Evolutionary conservation across 2,797 vertebrate genomes (phyloP), one percentile per base, ranked within the genome.

Genomic region (Arctocebus calabarensis): DNA sequence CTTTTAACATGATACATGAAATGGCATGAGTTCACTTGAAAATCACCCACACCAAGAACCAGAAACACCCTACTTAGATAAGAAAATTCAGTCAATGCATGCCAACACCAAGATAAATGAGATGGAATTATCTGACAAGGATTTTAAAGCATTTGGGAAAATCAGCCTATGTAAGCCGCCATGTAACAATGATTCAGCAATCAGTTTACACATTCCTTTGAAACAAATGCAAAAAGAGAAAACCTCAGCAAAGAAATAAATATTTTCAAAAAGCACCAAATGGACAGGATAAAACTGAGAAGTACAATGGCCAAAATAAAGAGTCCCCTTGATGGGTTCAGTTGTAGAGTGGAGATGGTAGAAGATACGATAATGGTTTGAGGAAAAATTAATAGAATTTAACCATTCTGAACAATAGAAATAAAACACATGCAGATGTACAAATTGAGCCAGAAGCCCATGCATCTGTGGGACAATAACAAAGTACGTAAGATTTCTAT

Each of bases 221-320:
- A 77, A 96, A 91, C 40, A 73, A 92, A 57, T 62, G 22, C 27
- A 79, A 66, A 61, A 82, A 27, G 40, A 90, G 17, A 78, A 57
- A 70, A 40, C 20, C 48, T 45, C 11, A 59, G 22, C 22, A 74
- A 83, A 83, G 7, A 84, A 59, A 78, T 1, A 43, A 7, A 48
- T 57, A 14, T 48, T 86, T 85, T 32, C 10, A 25, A 79, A 62
- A 73, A 29, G 14, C 82, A 81, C 9, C 59, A 82, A 62, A 52
- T 78, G n/a, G 34, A 66, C 77, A 66, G 55, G 61, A 48, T 68
- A 61, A 77, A 75, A 13, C 9, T 66, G 55, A 87, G 82, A 90
- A 91, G 77, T 87, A 7, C 7, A 32, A 3, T 82, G 6, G 11
- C 17, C 16, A 71, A 57, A 27, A 57, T 71, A 57, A 78, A 87